Evolutionary conservation across 2,888 invertebrate genomes (phyloP).

Genomic region (Hyposoter didymator): DNA sequence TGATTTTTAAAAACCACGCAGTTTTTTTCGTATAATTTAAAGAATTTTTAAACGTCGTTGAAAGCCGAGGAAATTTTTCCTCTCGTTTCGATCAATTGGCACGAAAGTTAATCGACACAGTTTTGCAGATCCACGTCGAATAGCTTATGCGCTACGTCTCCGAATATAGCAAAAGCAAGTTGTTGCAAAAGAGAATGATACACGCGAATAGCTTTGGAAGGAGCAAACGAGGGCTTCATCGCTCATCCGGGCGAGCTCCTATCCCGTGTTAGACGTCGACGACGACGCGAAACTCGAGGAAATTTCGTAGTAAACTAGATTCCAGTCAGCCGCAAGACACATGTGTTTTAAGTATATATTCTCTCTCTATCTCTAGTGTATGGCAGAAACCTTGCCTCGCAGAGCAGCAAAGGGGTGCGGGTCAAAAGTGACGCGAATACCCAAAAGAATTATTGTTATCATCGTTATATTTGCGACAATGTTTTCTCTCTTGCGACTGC

Average conservation of each 20-base stretch:
- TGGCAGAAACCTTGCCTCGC: too few species aligned
- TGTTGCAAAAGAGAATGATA: constrained; percentile 28
- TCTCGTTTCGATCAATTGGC: not conserved
- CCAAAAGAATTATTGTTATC: constrained; percentile 28
- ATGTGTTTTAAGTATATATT: constrained; percentile 47
- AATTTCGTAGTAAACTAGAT: constrained; percentile 63
- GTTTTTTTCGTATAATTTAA: not conserved
- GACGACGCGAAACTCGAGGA: constrained; percentile 22
- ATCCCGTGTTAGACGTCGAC: constrained; percentile 33
- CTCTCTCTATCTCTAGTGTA: not conserved
- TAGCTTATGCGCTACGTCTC: not conserved
- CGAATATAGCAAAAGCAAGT: constrained; percentile 11
- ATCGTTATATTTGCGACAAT: constrained; percentile 14
- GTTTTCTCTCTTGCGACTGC: constrained; percentile 5
- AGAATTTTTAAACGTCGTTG: not conserved
- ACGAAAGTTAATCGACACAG: not conserved
- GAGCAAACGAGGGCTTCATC: constrained; percentile 47
- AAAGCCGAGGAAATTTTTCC: not conserved
- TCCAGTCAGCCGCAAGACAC: constrained; percentile 57
- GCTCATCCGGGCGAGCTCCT: constrained; percentile 54
- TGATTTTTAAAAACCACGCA: too few species aligned
- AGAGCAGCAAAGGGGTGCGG: not conserved
- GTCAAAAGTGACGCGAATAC: constrained; percentile 24
- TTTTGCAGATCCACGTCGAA: not conserved
- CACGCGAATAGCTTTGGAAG: constrained; percentile 28